phyloP scores from a whole-genome alignment of 1,140 invertebrate genomes.

The Rhopalosiphum padi region DNA sequence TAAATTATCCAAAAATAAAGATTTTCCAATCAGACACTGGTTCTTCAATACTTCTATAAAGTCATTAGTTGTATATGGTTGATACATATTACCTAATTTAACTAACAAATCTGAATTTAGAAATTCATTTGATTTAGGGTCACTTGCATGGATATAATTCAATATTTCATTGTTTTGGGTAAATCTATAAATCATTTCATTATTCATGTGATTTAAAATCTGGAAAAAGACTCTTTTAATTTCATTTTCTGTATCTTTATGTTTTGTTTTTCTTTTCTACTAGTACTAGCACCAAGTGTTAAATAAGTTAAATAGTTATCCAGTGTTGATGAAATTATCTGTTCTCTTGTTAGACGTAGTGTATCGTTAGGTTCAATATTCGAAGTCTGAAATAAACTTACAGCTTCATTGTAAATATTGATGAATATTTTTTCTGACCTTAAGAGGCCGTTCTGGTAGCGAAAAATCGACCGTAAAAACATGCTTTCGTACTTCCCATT shows the following conservation, averaged over 20 bases:
- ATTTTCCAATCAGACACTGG: slow-evolving; percentile 3
- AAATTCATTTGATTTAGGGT: slow-evolving; percentile 41
- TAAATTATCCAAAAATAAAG: slow-evolving; percentile 14
- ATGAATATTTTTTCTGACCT: slow-evolving; percentile 38
- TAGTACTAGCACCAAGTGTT: slow-evolving; percentile 29
- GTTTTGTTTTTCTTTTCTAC: slow-evolving; percentile 30
- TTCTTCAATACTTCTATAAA: slow-evolving; percentile 42
- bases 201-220: slow-evolving; percentile 14
- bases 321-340: slow-evolving; percentile 29
- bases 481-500: too few relatives aligned
- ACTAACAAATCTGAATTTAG: slow-evolving; percentile 38
- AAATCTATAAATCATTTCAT: slow-evolving; percentile 41
- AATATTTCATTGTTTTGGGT: slow-evolving; percentile 40
- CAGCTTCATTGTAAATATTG: slow-evolving; percentile 38
- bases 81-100: neutral
- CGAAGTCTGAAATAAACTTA: slow-evolving; percentile 5
- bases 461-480: too few relatives aligned
- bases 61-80: slow-evolving; percentile 26
- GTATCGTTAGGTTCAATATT: slow-evolving; percentile 37
- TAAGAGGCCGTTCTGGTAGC: too few relatives aligned
- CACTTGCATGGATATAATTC: slow-evolving; percentile 39
- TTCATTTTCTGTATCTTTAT: slow-evolving; percentile 39
- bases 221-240: slow-evolving; percentile 26
- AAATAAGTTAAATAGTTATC: slow-evolving; percentile 42
- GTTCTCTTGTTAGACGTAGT: slow-evolving; percentile 26